Evolutionary conservation across 2,113 vertebrate genomes (phyloP).

Genomic region (Pleuronectes platessa): DNA sequence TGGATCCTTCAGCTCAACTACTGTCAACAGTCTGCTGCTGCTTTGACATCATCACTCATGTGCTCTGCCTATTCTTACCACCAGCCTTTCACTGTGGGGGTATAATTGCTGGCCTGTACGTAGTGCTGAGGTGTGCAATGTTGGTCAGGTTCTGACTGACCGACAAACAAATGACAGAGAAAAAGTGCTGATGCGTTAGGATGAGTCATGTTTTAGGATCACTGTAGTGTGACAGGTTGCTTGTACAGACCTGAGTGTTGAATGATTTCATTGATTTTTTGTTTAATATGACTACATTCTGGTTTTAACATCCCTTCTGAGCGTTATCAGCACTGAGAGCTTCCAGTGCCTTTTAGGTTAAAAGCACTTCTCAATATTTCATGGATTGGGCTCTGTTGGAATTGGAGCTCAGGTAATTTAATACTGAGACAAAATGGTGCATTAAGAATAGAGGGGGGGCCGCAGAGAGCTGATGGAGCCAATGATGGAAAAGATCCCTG

Average conservation of each 20-base stretch:
- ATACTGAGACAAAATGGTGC: slow-evolving; percentile 54
- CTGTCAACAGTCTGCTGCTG: slow-evolving; percentile 65
- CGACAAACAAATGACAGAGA: slow-evolving; percentile 47
- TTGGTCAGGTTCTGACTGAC: slow-evolving; percentile 41
- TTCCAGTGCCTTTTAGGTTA: slow-evolving; percentile 44
- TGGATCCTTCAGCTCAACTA: slow-evolving; percentile 50
- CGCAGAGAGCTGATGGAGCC: slow-evolving; percentile 11
- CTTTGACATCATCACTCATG: slow-evolving; percentile 62
- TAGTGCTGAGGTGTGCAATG: slow-evolving; percentile 56
- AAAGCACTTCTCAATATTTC: slow-evolving; percentile 66
- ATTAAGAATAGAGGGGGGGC: slow-evolving; percentile 23
- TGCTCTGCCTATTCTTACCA: slow-evolving; percentile 40
- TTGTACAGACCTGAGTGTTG: not conserved
- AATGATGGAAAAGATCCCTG: slow-evolving; percentile 8
- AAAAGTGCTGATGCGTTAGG: slow-evolving; percentile 41
- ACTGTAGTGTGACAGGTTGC: slow-evolving; percentile 35
- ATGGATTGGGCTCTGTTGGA: slow-evolving; percentile 55
- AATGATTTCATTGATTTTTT: not conserved
- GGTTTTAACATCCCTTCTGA: not conserved
- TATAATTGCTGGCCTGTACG: slow-evolving; percentile 50
- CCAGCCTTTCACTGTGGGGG: slow-evolving; percentile 34
- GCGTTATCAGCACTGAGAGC: slow-evolving; percentile 4
- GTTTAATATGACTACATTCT: not conserved
- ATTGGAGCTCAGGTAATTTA: slow-evolving; percentile 49
- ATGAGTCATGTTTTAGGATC: slow-evolving; percentile 43